A percentile compares a stretch with the other conserved stretches of the same genome.
These are phyloP conservation scores for Sicus ferrugineus DNA, from an alignment of 2,888 invertebrate species.

Conservation along the genomic window DNA sequence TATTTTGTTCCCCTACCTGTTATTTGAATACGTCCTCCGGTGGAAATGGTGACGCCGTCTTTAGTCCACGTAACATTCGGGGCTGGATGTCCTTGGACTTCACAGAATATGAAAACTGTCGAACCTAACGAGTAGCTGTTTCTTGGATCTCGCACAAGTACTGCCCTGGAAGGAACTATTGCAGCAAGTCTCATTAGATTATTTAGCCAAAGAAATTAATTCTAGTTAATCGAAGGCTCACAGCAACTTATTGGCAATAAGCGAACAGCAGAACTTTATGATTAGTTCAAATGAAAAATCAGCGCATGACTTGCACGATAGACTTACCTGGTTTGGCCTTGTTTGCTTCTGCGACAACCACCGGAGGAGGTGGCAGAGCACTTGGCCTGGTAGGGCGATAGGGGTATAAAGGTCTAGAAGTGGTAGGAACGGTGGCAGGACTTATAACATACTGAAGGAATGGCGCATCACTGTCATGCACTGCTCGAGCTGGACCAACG, in stretches of 20 bases:
- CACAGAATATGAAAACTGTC: constrained; percentile 76
- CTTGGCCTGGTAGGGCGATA: constrained; percentile 63
- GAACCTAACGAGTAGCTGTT: constrained; percentile 70
- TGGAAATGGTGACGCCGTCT: constrained; percentile 69
- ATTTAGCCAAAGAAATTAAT: no score
- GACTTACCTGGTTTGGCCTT: constrained; percentile 44
- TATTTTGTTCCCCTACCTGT: constrained; percentile 67
- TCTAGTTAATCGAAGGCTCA: no score
- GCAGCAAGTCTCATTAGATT: neutral
- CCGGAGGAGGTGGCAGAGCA: constrained; percentile 51
- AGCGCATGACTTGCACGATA: no score
- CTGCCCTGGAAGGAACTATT: constrained; percentile 68
- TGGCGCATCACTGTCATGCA: constrained; percentile 68
- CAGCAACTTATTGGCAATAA: no score
- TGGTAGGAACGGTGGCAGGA: constrained; percentile 64
- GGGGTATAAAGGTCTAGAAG: constrained; percentile 60
- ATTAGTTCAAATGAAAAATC: no score
- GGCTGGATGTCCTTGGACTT: constrained; percentile 79
- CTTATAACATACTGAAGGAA: constrained; percentile 71
- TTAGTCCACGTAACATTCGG: constrained; percentile 85
- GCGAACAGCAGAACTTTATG: no score
- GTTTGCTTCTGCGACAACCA: constrained; percentile 43
- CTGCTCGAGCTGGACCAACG: constrained; percentile 72
- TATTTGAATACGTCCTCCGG: constrained; percentile 70
- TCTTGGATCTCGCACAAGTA: constrained; percentile 67